These are phyloP conservation scores for Limosa lapponica DNA, from an alignment of 2,797 vertebrate species.

Conservation along the genomic window DNA sequence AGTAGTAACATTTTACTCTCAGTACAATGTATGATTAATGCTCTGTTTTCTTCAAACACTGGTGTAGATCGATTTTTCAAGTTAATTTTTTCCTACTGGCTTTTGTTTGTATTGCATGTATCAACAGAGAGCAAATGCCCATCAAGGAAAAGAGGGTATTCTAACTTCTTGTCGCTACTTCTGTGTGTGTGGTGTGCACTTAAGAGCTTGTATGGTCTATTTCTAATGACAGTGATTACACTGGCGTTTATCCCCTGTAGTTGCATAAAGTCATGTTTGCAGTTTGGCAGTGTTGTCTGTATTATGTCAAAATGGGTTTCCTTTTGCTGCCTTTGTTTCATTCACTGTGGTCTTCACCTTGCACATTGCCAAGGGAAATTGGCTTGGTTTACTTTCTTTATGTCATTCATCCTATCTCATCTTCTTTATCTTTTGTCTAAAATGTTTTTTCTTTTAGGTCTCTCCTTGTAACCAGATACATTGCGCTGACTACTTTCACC, in stretches of 20 bases:
- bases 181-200: neutral
- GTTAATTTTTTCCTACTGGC: neutral
- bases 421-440: neutral
- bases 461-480: neutral
- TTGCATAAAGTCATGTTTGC: rapidly evolving
- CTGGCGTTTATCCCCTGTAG: neutral
- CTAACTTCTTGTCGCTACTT: neutral
- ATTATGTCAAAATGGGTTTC: neutral
- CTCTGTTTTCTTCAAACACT: neutral
- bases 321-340: neutral
- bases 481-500: neutral
- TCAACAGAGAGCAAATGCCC: neutral
- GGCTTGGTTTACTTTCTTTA: neutral
- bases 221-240: neutral
- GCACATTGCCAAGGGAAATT: neutral
- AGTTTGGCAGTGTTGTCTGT: neutral
- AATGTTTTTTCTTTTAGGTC: neutral
- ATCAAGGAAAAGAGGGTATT: neutral
- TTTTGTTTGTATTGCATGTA: neutral
- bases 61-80: neutral
- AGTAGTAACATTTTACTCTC: neutral
- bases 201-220: rapidly evolving
- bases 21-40: neutral
- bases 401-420: neutral
- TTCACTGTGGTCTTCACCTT: neutral